Evolutionary conservation across 2,888 invertebrate species (phyloP).

Genomic region (Pristionchus japonicus): DNA sequence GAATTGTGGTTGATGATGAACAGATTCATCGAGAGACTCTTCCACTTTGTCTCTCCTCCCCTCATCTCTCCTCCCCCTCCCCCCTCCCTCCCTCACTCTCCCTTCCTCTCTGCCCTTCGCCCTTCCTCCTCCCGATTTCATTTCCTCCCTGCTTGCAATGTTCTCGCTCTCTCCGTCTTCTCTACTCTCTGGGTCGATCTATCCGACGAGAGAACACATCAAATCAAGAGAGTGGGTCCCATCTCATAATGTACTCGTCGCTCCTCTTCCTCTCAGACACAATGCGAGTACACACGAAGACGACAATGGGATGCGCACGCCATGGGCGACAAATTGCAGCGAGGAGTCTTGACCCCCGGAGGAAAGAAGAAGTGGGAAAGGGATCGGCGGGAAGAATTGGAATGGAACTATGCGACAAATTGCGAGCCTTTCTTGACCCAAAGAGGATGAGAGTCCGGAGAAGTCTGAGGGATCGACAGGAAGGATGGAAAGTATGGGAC

Average conservation of each 20-base stretch:
- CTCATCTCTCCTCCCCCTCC: background rate
- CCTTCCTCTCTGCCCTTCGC: background rate
- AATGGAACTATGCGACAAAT: too few relatives aligned
- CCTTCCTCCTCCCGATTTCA: conserved; percentile 24
- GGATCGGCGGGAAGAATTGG: background rate
- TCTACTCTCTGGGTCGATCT: too few relatives aligned
- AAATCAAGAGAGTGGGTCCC: too few relatives aligned
- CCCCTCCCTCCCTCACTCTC: background rate
- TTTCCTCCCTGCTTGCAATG: conserved; percentile 22
- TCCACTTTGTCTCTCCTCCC: conserved; percentile 15
- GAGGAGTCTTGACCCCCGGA: background rate
- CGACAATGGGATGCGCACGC: conserved; percentile 23
- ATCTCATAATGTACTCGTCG: background rate
- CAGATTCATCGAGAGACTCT: background rate
- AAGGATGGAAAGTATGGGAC: too few relatives aligned
- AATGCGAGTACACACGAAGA: background rate
- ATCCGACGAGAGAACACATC: too few relatives aligned
- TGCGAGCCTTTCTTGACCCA: too few relatives aligned
- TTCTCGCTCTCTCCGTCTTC: background rate
- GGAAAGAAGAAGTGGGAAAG: background rate
- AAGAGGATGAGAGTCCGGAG: background rate
- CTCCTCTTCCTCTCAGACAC: background rate
- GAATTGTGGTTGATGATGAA: background rate
- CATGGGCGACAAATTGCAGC: background rate
- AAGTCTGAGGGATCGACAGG: too few relatives aligned